phyloP scores from a whole-genome alignment of 2,797 vertebrate genomes.

The Picus viridis region DNA sequence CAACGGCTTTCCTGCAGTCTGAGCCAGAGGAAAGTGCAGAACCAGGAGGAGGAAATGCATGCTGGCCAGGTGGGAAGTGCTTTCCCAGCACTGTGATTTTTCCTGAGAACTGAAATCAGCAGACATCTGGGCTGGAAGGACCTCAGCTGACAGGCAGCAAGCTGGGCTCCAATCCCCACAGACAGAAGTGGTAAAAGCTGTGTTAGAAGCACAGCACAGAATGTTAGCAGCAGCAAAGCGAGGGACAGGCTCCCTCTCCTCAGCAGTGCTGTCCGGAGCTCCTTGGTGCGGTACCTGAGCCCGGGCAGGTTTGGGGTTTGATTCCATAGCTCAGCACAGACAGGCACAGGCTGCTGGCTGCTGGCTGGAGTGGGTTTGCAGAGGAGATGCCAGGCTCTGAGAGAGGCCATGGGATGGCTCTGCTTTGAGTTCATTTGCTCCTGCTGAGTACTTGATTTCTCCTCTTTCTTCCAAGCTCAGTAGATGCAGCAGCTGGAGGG shows the following conservation, averaged over 20 bases:
- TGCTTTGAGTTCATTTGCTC: not conserved
- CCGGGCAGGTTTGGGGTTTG: not conserved
- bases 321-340: not conserved
- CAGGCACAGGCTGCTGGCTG: not conserved
- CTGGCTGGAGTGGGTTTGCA: not conserved
- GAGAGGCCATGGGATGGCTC: not conserved
- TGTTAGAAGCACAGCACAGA: not conserved
- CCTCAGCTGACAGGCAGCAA: fast-evolving
- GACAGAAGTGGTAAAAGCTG: not conserved
- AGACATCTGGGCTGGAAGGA: not conserved
- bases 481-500: not conserved
- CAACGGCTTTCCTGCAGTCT: not conserved
- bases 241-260: not conserved
- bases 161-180: not conserved
- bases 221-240: not conserved
- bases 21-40: not conserved
- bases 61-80: not conserved
- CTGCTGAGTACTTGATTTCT: not conserved
- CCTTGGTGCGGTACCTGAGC: not conserved
- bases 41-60: not conserved
- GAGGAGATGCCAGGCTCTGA: not conserved
- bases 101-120: not conserved
- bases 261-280: not conserved
- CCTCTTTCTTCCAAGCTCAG: not conserved
- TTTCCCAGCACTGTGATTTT: not conserved